phyloP scores from a whole-genome alignment of 2,797 vertebrate genomes.

The Eleutherodactylus coqui region DNA sequence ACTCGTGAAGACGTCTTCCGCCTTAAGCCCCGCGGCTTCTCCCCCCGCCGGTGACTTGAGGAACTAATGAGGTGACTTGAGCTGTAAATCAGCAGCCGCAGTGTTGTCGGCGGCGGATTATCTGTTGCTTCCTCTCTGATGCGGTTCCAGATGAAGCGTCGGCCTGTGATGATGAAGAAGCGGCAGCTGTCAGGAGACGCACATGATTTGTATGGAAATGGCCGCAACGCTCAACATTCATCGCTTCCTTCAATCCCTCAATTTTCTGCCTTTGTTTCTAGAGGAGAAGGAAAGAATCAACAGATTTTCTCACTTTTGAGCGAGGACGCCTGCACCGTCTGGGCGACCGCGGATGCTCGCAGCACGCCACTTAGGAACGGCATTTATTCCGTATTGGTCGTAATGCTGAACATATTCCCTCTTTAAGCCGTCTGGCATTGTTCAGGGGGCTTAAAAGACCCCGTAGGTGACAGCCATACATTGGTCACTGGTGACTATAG shows the following conservation, averaged over 20 bases:
- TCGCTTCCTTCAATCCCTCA: not conserved
- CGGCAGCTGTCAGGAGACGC: not conserved
- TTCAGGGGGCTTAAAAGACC: not conserved
- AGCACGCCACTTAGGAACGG: no score
- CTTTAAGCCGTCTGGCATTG: not conserved
- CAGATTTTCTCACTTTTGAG: not conserved
- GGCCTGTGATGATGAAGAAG: conserved; percentile 6
- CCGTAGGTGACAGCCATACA: no score
- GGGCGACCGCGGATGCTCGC: not conserved
- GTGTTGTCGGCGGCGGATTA: not conserved
- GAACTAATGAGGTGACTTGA: conserved; percentile 29
- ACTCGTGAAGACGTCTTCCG: not conserved
- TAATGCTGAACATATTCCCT: not conserved
- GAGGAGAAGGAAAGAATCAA: not conserved
- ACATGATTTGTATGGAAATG: conserved; percentile 33
- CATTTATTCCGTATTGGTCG: not conserved
- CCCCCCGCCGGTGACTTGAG: not conserved
- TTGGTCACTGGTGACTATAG: no score
- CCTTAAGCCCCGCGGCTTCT: no score
- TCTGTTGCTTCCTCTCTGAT: conserved; percentile 4
- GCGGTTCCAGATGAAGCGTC: conserved; percentile 6
- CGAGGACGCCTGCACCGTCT: not conserved
- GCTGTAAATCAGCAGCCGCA: not conserved
- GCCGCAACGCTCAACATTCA: not conserved
- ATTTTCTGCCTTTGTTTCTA: conserved; percentile 2